Conservation (phyloP, 1,140 invertebrate genomes). For the Aphaenogaster ashmeadi region DNA sequence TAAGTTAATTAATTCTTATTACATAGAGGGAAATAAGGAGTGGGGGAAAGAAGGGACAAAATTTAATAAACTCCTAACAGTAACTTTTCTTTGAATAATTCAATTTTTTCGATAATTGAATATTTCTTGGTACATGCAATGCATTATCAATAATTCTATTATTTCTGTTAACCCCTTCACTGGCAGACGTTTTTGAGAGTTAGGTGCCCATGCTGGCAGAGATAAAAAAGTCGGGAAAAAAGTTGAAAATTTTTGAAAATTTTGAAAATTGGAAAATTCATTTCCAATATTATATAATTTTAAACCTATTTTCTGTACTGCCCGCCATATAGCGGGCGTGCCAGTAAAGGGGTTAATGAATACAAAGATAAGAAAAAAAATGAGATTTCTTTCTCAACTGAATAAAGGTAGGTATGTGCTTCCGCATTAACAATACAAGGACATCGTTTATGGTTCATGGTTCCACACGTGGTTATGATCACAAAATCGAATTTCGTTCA, state of each 20-base stretch:
- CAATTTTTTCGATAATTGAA: slow-evolving; percentile 40
- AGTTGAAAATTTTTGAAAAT: no score
- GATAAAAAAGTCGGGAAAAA: no score
- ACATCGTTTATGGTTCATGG: background rate
- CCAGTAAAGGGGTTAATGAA: background rate
- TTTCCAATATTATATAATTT: no score
- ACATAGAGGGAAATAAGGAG: background rate
- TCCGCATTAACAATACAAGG: background rate
- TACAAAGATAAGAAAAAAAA: background rate
- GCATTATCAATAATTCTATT: slow-evolving; percentile 8
- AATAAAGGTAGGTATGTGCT: no score
- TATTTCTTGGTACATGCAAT: slow-evolving; percentile 21
- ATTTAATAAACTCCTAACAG: slow-evolving; percentile 41
- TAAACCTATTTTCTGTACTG: no score
- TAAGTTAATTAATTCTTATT: background rate
- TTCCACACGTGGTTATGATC: slow-evolving; percentile 14
- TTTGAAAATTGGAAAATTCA: no score
- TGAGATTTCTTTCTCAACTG: background rate
- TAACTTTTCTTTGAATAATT: slow-evolving; percentile 19
- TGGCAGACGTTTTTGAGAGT: no score
- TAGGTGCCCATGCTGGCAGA: no score
- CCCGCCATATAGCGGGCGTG: no score
- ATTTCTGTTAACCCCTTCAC: background rate
- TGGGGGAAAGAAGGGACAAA: background rate
- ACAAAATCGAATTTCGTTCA: slow-evolving; percentile 25